phyloP scores from a whole-genome alignment of 2,888 invertebrate species.

The Andrena bicolor region DNA sequence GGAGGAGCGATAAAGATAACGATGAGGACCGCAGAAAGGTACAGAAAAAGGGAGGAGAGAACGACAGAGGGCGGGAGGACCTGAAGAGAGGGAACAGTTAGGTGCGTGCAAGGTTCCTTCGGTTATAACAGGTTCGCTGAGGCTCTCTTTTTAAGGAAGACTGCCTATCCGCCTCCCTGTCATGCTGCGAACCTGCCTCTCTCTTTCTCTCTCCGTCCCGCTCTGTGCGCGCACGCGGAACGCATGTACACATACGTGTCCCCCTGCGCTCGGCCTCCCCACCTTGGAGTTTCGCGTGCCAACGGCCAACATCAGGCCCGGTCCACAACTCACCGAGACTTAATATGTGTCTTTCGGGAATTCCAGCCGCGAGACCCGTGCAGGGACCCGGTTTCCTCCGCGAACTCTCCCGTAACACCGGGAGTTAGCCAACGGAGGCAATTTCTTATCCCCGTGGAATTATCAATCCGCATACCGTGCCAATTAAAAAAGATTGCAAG shows the following conservation, averaged over 20 bases:
- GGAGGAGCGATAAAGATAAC: slow-evolving; percentile 45
- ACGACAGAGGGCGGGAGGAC: slow-evolving; percentile 22
- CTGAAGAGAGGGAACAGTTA: slow-evolving; percentile 51
- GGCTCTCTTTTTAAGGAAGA: slow-evolving; percentile 78
- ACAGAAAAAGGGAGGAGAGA: slow-evolving; percentile 4
- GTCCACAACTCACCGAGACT: slow-evolving; percentile 62
- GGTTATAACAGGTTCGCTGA: slow-evolving; percentile 81
- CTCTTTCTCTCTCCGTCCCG: slow-evolving; percentile 10
- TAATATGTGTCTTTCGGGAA: slow-evolving; percentile 68
- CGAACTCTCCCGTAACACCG: slow-evolving; percentile 46
- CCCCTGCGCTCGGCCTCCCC: slow-evolving; percentile 19
- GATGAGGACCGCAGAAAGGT: slow-evolving; percentile 21
- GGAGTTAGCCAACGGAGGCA: slow-evolving; percentile 29
- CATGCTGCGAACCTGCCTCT: background rate
- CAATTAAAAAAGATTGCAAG: slow-evolving; percentile 42
- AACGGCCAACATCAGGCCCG: slow-evolving; percentile 53
- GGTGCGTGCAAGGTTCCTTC: slow-evolving; percentile 77
- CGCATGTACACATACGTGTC: slow-evolving; percentile 18
- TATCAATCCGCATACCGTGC: slow-evolving; percentile 22
- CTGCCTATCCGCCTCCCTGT: slow-evolving; percentile 38
- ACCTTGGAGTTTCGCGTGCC: slow-evolving; percentile 66
- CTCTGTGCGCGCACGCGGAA: slow-evolving; percentile 18
- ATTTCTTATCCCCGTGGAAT: slow-evolving; percentile 31
- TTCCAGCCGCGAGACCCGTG: slow-evolving; percentile 48
- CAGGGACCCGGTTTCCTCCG: slow-evolving; percentile 14